Evolutionary conservation across 1,140 invertebrate species (phyloP).

Genomic region (Temnothorax curvispinosus): DNA sequence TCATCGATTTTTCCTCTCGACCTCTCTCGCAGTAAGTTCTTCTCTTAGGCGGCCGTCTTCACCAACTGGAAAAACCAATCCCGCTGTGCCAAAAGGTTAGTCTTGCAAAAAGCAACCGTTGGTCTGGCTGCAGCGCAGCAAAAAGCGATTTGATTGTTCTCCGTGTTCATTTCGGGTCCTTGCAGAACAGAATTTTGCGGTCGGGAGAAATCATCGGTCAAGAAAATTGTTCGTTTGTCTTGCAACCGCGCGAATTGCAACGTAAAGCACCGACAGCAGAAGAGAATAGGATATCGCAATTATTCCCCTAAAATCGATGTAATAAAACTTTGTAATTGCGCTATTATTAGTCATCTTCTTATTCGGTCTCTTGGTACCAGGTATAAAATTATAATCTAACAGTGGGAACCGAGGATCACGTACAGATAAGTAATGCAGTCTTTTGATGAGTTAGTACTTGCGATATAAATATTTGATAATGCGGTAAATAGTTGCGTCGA

Average conservation of each 20-base stretch:
- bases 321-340: conserved; percentile 42
- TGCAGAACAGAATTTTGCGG: conserved; percentile 43
- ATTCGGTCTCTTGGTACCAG: background rate
- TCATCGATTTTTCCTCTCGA: background rate
- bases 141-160: conserved; percentile 64
- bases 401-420: background rate
- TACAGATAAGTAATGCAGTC: background rate
- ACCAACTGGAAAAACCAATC: conserved; percentile 30
- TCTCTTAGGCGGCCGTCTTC: conserved; percentile 5
- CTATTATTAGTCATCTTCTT: background rate
- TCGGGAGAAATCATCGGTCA: conserved; percentile 38
- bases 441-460: background rate
- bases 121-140: conserved; percentile 4
- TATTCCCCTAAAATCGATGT: conserved; percentile 10
- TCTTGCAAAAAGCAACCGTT: conserved; percentile 14
- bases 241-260: background rate
- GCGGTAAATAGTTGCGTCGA: background rate
- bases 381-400: conserved; percentile 17
- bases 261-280: background rate
- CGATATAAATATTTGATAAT: background rate
- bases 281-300: background rate
- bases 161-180: conserved; percentile 15
- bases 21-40: conserved; percentile 7
- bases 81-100: conserved; percentile 27
- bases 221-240: conserved; percentile 36